These are phyloP conservation scores for Siniperca undulata DNA, from an alignment of 2,797 vertebrate genomes.

Conservation along the genomic window DNA sequence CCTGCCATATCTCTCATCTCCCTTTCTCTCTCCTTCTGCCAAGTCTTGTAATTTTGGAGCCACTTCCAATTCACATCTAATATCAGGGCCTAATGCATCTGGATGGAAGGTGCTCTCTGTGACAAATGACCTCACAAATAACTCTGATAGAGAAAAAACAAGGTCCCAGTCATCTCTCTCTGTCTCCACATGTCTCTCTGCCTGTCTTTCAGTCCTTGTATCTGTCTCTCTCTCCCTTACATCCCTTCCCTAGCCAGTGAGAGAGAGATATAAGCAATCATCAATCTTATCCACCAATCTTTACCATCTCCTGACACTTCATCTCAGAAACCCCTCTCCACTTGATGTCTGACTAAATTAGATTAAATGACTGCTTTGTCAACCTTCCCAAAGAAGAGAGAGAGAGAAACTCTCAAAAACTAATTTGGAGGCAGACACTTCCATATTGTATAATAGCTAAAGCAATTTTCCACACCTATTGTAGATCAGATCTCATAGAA, in stretches of 20 bases:
- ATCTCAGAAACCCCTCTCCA: conserved; percentile 61
- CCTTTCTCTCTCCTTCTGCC: conserved; percentile 26
- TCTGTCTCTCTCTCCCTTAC: conserved; percentile 19
- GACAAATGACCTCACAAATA: conserved; percentile 68
- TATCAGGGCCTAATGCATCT: conserved; percentile 56
- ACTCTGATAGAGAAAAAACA: conserved; percentile 50
- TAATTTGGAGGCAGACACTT: conserved; percentile 44
- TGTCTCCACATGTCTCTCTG: conserved; percentile 32
- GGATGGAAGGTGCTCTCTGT: conserved; percentile 51
- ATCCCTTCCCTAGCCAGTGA: conserved; percentile 35
- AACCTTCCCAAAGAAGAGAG: conserved; percentile 54
- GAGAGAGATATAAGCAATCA: conserved; percentile 27
- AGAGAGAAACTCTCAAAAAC: conserved; percentile 48
- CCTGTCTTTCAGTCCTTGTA: conserved; percentile 35
- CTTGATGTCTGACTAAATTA: conserved; percentile 68
- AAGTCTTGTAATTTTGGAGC: conserved; percentile 45
- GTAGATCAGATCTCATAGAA: conserved; percentile 24
- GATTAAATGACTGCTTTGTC: conserved; percentile 71
- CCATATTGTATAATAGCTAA: conserved; percentile 41
- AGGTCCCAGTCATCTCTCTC: conserved; percentile 48
- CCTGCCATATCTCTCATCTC: conserved; percentile 8
- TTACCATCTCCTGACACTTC: conserved; percentile 66
- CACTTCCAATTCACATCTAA: conserved; percentile 36
- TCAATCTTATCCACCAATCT: conserved; percentile 65
- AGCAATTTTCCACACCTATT: conserved; percentile 41